phyloP scores from a whole-genome alignment of 2,888 invertebrate species.

The Linnaemya vulpina region DNA sequence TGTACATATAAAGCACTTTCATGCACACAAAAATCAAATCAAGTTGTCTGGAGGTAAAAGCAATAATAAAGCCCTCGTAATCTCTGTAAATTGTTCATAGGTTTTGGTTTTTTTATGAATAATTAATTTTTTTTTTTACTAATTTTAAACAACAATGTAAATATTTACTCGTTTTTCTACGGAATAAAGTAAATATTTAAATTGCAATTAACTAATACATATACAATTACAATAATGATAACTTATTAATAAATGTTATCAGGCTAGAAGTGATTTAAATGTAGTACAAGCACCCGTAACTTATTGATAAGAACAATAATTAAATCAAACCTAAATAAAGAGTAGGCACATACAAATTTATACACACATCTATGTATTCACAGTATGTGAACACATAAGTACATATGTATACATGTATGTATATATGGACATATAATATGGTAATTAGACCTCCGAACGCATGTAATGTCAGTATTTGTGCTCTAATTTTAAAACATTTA shows the following conservation, averaged over 20 bases:
- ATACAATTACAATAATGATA: slow-evolving; percentile 22
- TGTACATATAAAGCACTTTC: neutral
- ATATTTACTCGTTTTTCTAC: slow-evolving; percentile 46
- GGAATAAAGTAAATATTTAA: slow-evolving; percentile 57
- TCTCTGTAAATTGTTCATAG: neutral
- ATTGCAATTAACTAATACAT: slow-evolving; percentile 55
- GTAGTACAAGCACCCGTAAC: slow-evolving; percentile 31
- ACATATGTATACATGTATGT: neutral
- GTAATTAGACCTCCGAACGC: too few relatives aligned
- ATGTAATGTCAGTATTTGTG: too few relatives aligned
- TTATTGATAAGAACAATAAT: slow-evolving; percentile 48
- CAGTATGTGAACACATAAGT: neutral
- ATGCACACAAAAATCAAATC: slow-evolving; percentile 6
- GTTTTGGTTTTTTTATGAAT: slow-evolving; percentile 35
- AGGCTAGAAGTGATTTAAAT: slow-evolving; percentile 49
- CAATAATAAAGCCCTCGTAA: slow-evolving; percentile 11
- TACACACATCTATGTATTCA: too few relatives aligned
- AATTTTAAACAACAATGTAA: slow-evolving; percentile 57
- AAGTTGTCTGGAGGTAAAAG: slow-evolving; percentile 51
- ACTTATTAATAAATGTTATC: slow-evolving; percentile 49
- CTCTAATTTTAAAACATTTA: too few relatives aligned
- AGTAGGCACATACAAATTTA: neutral
- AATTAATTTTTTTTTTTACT: slow-evolving; percentile 27
- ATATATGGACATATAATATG: neutral
- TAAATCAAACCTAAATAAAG: slow-evolving; percentile 15